Evolutionary conservation across 2,113 vertebrate species (phyloP), one percentile per base, ranked within the genome.

Genomic region (Psittacus erithacus): DNA sequence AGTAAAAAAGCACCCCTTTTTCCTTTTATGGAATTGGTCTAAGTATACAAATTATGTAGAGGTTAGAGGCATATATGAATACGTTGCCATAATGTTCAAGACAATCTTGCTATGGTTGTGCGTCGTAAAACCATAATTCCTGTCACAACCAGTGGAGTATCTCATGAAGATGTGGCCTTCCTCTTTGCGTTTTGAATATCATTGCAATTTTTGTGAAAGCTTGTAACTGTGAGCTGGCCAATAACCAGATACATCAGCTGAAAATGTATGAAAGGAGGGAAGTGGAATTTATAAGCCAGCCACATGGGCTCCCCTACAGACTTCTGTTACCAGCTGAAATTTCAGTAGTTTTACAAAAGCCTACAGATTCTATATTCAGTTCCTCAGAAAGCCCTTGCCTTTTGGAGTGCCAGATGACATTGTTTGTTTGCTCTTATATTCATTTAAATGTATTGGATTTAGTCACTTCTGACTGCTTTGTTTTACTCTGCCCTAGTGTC

Each of bases 31-130:
- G 9, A 71, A 43, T 24, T 53, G 6, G 4, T 67, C 70, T 77
- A 65, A 33, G 19, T 28, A 6, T 2, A 10, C 6, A n/a, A 0
- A 9, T 41, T 59, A 62, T 49, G 27, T 69, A 38, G 62, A 70
- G 50, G 11, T 92, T 53, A 70, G 31, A 53, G 14, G 39, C 29
- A 11, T 67, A 24, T 20, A 33, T 41, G 20, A 71, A 67, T 65
- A 29, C 0, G 2, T 10, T 38, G 28, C 3, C 0, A 15, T 52
- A 59, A 59, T 3, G 4, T 70, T 71, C 13, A 68, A 43, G 17
- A 43, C 39, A 41, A 11, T 35, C 46, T 65, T 65, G 3, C 23
- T 16, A 20, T n/a, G 28, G 4, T 22, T 65, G 35, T 70, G 16
- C 13, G 8, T 20, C 76, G 44, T 70, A 55, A 80, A 87, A 13